Base-by-base conservation (phyloP, 2,888 invertebrate species). In the Parasteatoda lunata region DNA sequence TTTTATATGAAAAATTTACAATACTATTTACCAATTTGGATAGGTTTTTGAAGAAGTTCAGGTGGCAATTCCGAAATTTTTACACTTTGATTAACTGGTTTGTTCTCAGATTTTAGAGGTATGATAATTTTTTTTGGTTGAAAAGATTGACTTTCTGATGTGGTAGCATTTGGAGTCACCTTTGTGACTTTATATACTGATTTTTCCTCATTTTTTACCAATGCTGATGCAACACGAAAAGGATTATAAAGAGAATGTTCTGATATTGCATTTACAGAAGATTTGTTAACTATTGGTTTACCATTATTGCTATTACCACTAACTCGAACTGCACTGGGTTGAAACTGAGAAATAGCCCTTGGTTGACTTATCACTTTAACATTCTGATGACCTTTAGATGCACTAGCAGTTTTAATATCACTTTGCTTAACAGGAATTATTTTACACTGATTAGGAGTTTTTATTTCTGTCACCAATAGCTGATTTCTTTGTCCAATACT, bases 1-100 rank as follows among this genome's bases (percentile, higher is more conserved):
- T 30, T 30, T 30, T 30, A 30, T 30, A 30, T 30, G 30, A 30
- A 30, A 30, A 30, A 30, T 30, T 30, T 30, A 30, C 30, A 30
- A 30, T 30, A 54, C 71, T 80, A 80, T 80, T 84, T 84, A 84
- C 84, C 84, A 68, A 73, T 66, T 72, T 70, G 49, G 30, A 54
- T 15, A 59, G 71, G 6, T 77, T 77, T 84, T 71, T 77, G 84
- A 77, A 71, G 13, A 51, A 49, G 7, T 47, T 84, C 72, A 54
- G 83, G 65, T 71, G 77, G n/a, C 15, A 65, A 47, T 15, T 68
- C 54, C 49, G 59, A 69, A 59, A 76, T 68, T 69, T 76, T 76
- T 30, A 68, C 51, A 45, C 64, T 77, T 70, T 83, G 83, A 30
- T 64, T 51, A 52, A 77, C 65, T 64, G 77, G 51, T 71, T 70